Percentiles rank a stretch among this genome's conserved stretches.
These are phyloP conservation scores for Tipula helvola DNA, from an alignment of 2,888 invertebrate genomes.

Conservation along the genomic window DNA sequence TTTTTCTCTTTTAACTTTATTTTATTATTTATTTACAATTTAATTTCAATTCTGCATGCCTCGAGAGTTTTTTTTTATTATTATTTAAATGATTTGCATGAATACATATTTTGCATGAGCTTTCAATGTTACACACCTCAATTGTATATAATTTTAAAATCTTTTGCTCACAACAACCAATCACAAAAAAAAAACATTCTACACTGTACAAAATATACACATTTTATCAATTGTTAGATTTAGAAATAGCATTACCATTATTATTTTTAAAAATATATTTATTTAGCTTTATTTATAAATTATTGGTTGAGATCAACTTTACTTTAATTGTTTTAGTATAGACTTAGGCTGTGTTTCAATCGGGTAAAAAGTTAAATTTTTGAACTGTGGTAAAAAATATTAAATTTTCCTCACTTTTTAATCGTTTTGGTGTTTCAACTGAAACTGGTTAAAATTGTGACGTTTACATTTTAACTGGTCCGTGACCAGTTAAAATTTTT, in stretches of 20 bases:
- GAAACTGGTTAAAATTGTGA: too few species aligned
- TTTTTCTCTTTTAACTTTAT: conserved; percentile 10
- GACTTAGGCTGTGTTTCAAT: too few species aligned
- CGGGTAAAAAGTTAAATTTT: too few species aligned
- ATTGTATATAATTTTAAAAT: not conserved
- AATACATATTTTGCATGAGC: not conserved
- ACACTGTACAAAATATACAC: not conserved
- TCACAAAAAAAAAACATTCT: not conserved
- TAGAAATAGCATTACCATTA: not conserved
- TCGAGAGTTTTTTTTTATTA: not conserved
- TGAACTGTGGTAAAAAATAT: too few species aligned
- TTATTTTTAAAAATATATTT: not conserved
- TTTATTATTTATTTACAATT: conserved; percentile 5
- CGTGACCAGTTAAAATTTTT: too few species aligned
- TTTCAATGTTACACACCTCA: not conserved
- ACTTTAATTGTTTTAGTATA: not conserved
- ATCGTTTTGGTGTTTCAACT: too few species aligned
- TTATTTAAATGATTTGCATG: not conserved
- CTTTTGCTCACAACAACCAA: not conserved
- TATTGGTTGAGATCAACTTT: not conserved
- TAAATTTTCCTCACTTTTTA: too few species aligned
- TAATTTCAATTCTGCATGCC: conserved; percentile 6
- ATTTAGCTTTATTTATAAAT: not conserved
- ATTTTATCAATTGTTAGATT: not conserved
- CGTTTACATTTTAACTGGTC: too few species aligned